A percentile compares a stretch with the other conserved stretches of the same genome.
Evolutionary conservation across 2,113 vertebrate genomes (phyloP).

Genomic region (Heliornis fulica): DNA sequence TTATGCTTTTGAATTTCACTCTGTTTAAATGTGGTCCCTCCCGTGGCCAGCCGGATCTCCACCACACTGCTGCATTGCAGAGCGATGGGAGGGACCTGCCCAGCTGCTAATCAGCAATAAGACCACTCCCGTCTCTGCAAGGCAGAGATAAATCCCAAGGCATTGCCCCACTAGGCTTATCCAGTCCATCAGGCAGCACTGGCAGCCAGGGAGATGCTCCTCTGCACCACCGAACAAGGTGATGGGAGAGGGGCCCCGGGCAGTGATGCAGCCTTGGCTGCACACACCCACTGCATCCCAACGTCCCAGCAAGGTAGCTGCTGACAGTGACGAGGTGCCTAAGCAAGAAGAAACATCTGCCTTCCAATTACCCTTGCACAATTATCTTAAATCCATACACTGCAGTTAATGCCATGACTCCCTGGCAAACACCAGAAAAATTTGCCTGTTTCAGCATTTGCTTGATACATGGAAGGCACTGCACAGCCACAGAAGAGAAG

Average conservation of each 20-base stretch:
- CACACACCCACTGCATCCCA: not conserved
- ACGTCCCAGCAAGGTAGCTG: not conserved
- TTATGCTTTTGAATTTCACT: not conserved
- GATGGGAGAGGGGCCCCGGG: rapidly evolving
- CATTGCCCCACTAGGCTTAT: rapidly evolving
- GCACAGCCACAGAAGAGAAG: not conserved
- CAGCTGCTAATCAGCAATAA: not conserved
- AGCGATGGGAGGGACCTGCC: not conserved
- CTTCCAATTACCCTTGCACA: not conserved
- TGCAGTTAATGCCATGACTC: not conserved
- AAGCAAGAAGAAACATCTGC: not conserved
- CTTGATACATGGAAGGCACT: not conserved
- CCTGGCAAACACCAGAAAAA: not conserved
- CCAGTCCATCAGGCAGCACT: not conserved
- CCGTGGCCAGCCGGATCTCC: rapidly evolving
- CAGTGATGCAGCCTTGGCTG: not conserved
- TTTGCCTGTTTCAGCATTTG: not conserved
- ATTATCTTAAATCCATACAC: not conserved
- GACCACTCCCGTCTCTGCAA: not conserved
- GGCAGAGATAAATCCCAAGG: not conserved
- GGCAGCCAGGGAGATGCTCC: not conserved
- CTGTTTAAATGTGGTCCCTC: not conserved
- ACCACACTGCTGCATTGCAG: rapidly evolving
- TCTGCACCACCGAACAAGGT: rapidly evolving
- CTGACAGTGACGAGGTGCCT: rapidly evolving